A percentile compares a stretch with the other conserved stretches of the same genome.
Conservation (phyloP, 2,888 invertebrate genomes). For the Rambutsinella grinnellia region DNA sequence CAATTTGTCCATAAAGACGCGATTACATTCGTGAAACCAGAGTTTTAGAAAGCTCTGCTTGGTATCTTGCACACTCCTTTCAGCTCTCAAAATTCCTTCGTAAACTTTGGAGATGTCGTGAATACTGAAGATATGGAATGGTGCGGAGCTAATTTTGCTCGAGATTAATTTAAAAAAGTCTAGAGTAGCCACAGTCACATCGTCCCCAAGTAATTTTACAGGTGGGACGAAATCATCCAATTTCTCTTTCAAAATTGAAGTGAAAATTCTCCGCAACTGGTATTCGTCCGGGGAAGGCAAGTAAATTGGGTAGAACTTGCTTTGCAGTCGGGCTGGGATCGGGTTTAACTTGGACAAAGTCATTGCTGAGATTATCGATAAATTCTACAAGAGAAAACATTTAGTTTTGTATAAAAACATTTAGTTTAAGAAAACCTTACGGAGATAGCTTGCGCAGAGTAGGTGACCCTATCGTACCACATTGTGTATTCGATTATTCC, state of each 20-base stretch:
- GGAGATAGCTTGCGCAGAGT: neutral
- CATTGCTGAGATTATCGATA: slow-evolving; percentile 1
- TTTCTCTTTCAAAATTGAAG: neutral
- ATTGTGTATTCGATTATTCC: slow-evolving; percentile 11
- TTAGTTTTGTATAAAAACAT: no score
- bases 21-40: slow-evolving; percentile 35
- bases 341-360: neutral
- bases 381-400: neutral
- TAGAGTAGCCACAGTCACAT: slow-evolving; percentile 24
- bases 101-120: slow-evolving; percentile 26
- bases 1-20: slow-evolving; percentile 17
- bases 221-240: slow-evolving; percentile 15
- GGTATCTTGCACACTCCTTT: slow-evolving; percentile 25
- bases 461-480: slow-evolving; percentile 17
- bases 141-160: neutral
- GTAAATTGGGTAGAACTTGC: slow-evolving; percentile 10
- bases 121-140: slow-evolving; percentile 1
- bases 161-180: slow-evolving; percentile 16
- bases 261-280: slow-evolving; percentile 20
- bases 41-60: slow-evolving; percentile 5
- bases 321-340: slow-evolving; percentile 4
- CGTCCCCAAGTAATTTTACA: slow-evolving; percentile 29
- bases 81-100: slow-evolving; percentile 24
- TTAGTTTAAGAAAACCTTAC: slow-evolving; percentile 15
- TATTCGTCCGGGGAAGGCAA: slow-evolving; percentile 28